These are phyloP conservation scores for Drosophila ercepeae DNA, from an alignment of 1,140 invertebrate species.

Conservation along the genomic window DNA sequence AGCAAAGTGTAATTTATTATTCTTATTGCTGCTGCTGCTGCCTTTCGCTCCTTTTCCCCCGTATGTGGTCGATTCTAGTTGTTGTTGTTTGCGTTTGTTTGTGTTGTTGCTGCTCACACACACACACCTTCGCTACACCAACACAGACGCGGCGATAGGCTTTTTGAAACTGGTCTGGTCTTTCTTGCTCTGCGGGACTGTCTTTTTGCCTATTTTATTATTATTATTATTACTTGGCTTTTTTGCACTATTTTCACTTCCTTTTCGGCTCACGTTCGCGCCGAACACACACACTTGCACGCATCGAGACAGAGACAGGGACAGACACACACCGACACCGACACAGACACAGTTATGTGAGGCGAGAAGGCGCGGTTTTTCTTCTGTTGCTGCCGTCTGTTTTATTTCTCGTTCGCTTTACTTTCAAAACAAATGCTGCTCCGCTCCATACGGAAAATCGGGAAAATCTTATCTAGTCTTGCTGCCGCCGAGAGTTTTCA, in stretches of 20 bases:
- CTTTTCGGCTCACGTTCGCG: conserved; percentile 61
- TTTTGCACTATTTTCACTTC: conserved; percentile 77
- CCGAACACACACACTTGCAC: conserved; percentile 40
- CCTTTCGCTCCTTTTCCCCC: conserved; percentile 78
- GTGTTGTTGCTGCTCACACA: conserved; percentile 53
- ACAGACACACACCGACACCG: conserved; percentile 30
- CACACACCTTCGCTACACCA: conserved; percentile 28
- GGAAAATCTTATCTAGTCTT: conserved; percentile 64
- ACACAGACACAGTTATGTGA: conserved; percentile 48
- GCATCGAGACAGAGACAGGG: conserved; percentile 7
- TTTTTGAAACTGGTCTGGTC: conserved; percentile 74
- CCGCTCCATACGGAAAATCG: conserved; percentile 58
- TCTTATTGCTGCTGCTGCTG: conserved; percentile 68
- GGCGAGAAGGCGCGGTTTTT: conserved; percentile 50
- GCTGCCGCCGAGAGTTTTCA: conserved; percentile 47
- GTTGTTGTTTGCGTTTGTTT: conserved; percentile 46
- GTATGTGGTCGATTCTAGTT: conserved; percentile 70
- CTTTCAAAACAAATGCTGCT: conserved; percentile 73
- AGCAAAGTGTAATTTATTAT: conserved; percentile 83
- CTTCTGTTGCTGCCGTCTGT: conserved; percentile 41
- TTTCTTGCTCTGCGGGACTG: conserved; percentile 38
- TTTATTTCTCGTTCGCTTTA: conserved; percentile 70
- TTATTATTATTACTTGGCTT: conserved; percentile 59
- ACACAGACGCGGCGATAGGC: conserved; percentile 39
- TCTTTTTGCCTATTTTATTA: conserved; percentile 74